These are phyloP conservation scores for Callospermophilus lateralis DNA, from an alignment of 2,113 vertebrate species.

Conservation along the genomic window DNA sequence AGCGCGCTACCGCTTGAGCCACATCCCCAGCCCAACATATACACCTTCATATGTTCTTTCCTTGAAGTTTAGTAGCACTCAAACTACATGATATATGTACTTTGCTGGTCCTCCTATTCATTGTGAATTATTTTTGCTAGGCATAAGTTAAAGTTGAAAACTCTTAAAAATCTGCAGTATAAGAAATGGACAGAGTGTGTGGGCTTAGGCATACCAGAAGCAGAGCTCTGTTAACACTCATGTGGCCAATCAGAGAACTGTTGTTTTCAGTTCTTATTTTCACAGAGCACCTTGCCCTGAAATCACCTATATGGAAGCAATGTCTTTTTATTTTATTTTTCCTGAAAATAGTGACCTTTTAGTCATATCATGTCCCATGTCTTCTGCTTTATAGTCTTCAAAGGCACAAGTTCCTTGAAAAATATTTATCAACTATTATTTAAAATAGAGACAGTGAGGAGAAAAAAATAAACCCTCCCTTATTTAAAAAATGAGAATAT, in stretches of 20 bases:
- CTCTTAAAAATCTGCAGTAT: background rate
- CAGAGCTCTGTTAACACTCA: background rate
- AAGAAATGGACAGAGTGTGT: background rate
- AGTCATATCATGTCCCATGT: background rate
- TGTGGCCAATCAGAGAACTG: background rate
- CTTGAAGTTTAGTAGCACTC: background rate
- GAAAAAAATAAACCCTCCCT: background rate
- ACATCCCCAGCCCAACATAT: background rate
- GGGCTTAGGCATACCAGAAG: background rate
- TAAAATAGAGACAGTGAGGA: conserved; percentile 52
- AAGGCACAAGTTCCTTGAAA: background rate
- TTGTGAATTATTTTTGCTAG: background rate
- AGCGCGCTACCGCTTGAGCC: too few species aligned
- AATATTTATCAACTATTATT: background rate
- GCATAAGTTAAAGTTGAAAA: background rate
- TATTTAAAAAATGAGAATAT: background rate
- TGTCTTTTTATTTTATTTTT: conserved; percentile 19
- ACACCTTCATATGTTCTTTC: background rate
- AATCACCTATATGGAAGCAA: background rate
- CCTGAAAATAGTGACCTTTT: background rate
- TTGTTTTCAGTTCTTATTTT: background rate
- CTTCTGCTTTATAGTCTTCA: conserved; percentile 19
- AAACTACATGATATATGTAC: background rate
- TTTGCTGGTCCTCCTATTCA: background rate
- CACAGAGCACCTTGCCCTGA: background rate